Percentiles rank a stretch among this genome's conserved stretches.
phyloP scores from a whole-genome alignment of 2,797 vertebrate species.

The Gallinago solitaria region DNA sequence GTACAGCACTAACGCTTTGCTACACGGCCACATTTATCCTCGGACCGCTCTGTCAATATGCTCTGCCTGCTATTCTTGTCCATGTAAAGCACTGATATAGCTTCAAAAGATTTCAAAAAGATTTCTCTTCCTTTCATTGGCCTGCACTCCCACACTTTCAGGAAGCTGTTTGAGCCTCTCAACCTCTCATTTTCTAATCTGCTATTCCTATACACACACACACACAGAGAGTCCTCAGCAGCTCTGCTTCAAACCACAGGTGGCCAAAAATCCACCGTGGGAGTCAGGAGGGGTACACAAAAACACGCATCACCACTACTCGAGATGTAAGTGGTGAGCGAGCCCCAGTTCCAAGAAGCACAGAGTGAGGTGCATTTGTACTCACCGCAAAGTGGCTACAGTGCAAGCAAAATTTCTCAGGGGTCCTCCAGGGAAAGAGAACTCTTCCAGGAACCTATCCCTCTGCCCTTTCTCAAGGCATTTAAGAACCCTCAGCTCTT shows the following conservation, averaged over 20 bases:
- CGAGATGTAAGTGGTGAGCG: not conserved
- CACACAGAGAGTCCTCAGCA: not conserved
- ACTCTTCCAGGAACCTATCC: slow-evolving; percentile 5
- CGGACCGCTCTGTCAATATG: not conserved
- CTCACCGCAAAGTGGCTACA: not conserved
- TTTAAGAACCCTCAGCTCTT: not conserved
- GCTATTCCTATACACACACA: not conserved
- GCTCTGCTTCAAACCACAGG: slow-evolving; percentile 9
- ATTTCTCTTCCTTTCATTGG: slow-evolving; percentile 52
- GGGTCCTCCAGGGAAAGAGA: not conserved
- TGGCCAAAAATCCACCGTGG: not conserved
- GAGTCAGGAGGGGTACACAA: not conserved
- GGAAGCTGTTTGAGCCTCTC: slow-evolving; percentile 49
- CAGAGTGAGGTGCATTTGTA: not conserved
- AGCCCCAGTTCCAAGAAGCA: not conserved
- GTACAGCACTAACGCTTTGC: not conserved
- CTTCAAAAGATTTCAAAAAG: slow-evolving; percentile 36
- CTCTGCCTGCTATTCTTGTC: slow-evolving; percentile 43
- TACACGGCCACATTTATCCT: not conserved
- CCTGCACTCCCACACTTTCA: slow-evolving; percentile 51
- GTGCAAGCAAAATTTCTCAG: not conserved
- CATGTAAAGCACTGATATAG: not conserved
- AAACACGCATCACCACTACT: not conserved
- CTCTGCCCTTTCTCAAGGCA: not conserved
- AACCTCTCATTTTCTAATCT: slow-evolving; percentile 54